phyloP scores from a whole-genome alignment of 2,888 invertebrate genomes.

The Lasioglossum lativentre region DNA sequence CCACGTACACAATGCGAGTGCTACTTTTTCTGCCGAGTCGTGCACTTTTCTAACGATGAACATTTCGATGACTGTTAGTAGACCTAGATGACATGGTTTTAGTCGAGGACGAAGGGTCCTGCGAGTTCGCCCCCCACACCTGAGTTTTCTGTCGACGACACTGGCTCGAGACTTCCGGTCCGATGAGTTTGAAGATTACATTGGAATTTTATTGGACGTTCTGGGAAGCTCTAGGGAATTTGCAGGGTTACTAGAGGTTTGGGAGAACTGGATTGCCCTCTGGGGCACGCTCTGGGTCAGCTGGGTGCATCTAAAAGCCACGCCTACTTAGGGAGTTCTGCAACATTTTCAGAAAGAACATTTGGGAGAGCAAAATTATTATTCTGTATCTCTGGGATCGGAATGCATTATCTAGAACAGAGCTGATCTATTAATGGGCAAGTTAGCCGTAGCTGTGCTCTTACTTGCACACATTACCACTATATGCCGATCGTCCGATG shows the following conservation, averaged over 20 bases:
- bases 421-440: no score
- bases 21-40: slow-evolving; percentile 26
- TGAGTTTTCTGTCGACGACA: neutral
- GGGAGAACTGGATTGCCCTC: no score
- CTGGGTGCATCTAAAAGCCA: neutral
- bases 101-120: neutral
- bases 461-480: no score
- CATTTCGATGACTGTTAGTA: slow-evolving; percentile 19
- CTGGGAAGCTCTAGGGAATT: neutral
- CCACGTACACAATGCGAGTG: slow-evolving; percentile 21
- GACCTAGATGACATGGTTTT: slow-evolving; percentile 23
- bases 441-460: no score
- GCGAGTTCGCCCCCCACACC: neutral
- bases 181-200: neutral
- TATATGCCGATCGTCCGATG: no score
- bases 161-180: neutral
- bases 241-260: no score
- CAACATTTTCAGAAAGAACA: neutral
- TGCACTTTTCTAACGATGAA: slow-evolving; percentile 42
- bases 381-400: no score
- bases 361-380: no score
- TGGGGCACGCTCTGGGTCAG: neutral
- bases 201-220: neutral
- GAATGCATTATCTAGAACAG: no score
- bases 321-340: neutral